A percentile compares a stretch with the other conserved stretches of the same genome.
Conservation (phyloP, 2,113 vertebrate species). For the Sylvilagus bachmani region DNA sequence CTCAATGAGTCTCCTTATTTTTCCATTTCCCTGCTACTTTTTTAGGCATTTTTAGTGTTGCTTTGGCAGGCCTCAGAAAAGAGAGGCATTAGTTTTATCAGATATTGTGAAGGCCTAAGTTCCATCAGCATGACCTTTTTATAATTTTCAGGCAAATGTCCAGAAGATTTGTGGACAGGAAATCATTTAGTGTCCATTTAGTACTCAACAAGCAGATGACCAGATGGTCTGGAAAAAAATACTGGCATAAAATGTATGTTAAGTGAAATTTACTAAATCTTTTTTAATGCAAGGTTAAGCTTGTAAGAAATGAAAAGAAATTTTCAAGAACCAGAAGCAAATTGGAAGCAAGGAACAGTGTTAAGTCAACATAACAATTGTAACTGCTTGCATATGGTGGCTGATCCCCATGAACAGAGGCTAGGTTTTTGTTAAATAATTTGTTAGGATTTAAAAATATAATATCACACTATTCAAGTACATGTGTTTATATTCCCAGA, state of each 20-base stretch:
- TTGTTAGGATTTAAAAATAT: no score
- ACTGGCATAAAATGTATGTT: background rate
- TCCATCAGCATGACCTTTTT: background rate
- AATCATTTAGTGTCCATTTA: background rate
- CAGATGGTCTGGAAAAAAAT: background rate
- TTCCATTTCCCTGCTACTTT: background rate
- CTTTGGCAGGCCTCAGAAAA: background rate
- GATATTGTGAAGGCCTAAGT: background rate
- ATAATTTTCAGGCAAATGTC: background rate
- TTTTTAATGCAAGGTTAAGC: background rate
- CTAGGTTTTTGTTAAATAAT: background rate
- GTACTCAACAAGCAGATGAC: background rate
- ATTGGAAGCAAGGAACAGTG: background rate
- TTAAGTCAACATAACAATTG: background rate
- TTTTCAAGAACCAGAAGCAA: background rate
- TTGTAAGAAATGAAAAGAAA: background rate
- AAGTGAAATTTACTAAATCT: constrained; percentile 8
- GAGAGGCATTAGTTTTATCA: background rate
- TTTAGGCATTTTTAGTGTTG: background rate
- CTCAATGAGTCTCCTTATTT: background rate
- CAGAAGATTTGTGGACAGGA: background rate
- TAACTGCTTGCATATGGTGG: background rate
- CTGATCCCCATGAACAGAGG: background rate
- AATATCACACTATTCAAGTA: background rate
- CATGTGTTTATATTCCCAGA: background rate